These are phyloP conservation scores for Eristalis intricaria DNA, from an alignment of 2,888 invertebrate species.

Conservation along the genomic window DNA sequence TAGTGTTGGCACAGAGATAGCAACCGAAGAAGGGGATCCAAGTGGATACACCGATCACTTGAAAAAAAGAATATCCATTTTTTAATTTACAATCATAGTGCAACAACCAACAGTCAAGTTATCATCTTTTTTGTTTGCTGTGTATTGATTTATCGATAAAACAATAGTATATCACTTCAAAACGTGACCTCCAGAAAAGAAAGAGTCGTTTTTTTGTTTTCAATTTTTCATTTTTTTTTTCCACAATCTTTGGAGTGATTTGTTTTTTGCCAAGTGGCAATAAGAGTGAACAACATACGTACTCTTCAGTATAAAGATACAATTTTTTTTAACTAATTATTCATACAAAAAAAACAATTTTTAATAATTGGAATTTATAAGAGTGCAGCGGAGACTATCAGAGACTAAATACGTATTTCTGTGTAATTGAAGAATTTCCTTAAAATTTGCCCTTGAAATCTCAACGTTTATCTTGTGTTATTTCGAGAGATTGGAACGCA, in stretches of 20 bases:
- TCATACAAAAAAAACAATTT: background rate
- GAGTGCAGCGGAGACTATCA: conserved; percentile 8
- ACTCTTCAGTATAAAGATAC: background rate
- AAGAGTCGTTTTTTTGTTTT: background rate
- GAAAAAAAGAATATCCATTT: conserved; percentile 32
- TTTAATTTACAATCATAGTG: conserved; percentile 35
- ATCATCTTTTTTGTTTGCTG: background rate
- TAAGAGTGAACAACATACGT: background rate
- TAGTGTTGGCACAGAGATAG: conserved; percentile 22
- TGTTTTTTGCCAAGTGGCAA: conserved; percentile 45
- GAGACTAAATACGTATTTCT: conserved; percentile 18
- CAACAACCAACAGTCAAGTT: background rate
- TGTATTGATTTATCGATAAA: conserved; percentile 28
- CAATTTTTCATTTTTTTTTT: conserved; percentile 20
- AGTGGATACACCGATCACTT: conserved; percentile 37
- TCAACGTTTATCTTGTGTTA: conserved; percentile 67
- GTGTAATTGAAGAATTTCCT: conserved; percentile 47
- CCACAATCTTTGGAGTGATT: background rate
- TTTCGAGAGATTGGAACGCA: conserved; percentile 79
- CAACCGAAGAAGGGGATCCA: conserved; percentile 35
- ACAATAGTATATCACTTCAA: background rate
- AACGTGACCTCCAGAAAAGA: background rate
- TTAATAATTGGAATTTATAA: conserved; percentile 6
- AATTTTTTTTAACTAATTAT: background rate
- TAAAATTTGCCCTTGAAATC: conserved; percentile 26